Conservation (phyloP, 2,113 vertebrate species). For the Brachyhypopomus gauderio region DNA sequence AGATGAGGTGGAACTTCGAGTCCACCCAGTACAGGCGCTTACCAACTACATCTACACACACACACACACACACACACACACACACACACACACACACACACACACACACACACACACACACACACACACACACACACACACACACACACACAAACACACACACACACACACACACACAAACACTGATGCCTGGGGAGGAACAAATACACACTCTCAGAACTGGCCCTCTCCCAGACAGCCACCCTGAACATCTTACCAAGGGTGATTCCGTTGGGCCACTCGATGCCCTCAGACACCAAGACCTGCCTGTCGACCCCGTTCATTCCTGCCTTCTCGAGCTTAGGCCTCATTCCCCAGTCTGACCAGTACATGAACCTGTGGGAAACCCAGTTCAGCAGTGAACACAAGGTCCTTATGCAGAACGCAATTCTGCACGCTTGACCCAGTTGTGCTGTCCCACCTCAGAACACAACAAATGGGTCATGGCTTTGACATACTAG, state of each 20-base stretch:
- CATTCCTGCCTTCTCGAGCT: constrained; percentile 96
- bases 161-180: constrained; percentile 35
- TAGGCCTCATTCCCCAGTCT: constrained; percentile 92
- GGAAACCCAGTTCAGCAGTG: neutral
- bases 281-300: constrained; percentile 88
- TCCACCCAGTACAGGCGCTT: constrained; percentile 98
- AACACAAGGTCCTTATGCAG: too few relatives aligned
- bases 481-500: too few relatives aligned
- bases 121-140: constrained; percentile 36
- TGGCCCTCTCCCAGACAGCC: neutral
- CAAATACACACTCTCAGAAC: neutral
- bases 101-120: constrained; percentile 55
- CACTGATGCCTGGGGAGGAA: neutral
- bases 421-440: too few relatives aligned
- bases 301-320: constrained; percentile 88
- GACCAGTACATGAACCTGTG: constrained; percentile 98
- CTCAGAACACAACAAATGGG: neutral
- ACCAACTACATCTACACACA: constrained; percentile 85
- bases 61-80: constrained; percentile 46
- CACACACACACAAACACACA: constrained; percentile 54
- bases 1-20: constrained; percentile 92
- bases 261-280: constrained; percentile 97
- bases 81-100: constrained; percentile 11
- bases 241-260: constrained; percentile 76
- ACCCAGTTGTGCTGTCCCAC: neutral